These are phyloP conservation scores for Natator depressus DNA, from an alignment of 2,113 vertebrate species.

Conservation along the genomic window DNA sequence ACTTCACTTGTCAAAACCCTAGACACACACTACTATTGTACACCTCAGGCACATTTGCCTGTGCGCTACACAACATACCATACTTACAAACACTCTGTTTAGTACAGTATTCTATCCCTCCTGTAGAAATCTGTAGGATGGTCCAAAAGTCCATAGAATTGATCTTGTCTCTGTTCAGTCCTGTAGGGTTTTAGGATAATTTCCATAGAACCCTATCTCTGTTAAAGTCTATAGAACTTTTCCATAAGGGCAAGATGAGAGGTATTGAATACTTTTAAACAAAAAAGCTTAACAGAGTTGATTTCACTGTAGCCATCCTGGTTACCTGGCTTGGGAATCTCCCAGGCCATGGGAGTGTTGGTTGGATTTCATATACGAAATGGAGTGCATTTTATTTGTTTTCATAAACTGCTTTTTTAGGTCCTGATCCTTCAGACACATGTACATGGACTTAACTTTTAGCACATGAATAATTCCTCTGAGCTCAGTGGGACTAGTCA, in stretches of 20 bases:
- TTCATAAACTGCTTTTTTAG: background rate
- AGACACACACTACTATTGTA: rapidly evolving
- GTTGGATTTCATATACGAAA: slow-evolving; percentile 42
- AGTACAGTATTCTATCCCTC: background rate
- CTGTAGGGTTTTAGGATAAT: background rate
- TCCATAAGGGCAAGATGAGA: background rate
- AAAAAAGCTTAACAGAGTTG: slow-evolving; percentile 32
- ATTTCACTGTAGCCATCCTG: slow-evolving; percentile 39
- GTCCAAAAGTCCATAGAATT: background rate
- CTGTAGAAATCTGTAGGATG: background rate
- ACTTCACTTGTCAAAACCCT: background rate
- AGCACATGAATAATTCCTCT: background rate
- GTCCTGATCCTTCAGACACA: background rate
- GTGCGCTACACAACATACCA: background rate
- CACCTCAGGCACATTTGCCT: background rate
- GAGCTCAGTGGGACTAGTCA: too few species aligned
- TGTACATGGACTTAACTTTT: background rate
- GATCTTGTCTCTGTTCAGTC: background rate
- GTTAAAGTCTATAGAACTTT: background rate
- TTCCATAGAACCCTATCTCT: background rate
- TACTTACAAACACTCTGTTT: background rate
- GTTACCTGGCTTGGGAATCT: slow-evolving; percentile 39
- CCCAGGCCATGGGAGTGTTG: background rate
- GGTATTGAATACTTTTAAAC: background rate
- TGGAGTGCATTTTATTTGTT: slow-evolving; percentile 9